Evolutionary conservation across 2,888 invertebrate species (phyloP).

Genomic region (Diaprepes abbreviatus): DNA sequence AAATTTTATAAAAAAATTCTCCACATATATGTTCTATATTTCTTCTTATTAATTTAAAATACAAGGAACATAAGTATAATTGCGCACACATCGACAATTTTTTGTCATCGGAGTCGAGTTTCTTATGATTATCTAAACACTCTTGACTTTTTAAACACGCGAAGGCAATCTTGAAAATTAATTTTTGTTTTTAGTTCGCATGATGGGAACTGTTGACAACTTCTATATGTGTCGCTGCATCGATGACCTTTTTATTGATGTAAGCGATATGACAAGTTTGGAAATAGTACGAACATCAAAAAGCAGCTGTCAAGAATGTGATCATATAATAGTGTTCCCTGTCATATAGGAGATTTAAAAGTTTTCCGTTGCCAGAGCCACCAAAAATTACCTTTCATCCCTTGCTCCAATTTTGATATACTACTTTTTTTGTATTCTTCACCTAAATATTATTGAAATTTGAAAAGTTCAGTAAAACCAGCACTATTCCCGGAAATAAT

Average conservation of each 20-base stretch:
- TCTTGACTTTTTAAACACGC: no score
- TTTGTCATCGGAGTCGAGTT: no score
- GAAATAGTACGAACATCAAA: constrained; percentile 43
- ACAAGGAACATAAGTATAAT: no score
- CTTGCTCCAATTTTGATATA: constrained; percentile 19
- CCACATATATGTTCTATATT: constrained; percentile 35
- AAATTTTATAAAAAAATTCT: constrained; percentile 36
- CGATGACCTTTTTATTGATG: constrained; percentile 28
- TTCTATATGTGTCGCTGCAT: constrained; percentile 22
- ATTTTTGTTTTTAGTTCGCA: no score
- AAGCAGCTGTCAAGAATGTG: constrained; percentile 43
- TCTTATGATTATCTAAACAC: no score
- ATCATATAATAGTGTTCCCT: constrained; percentile 45
- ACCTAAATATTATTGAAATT: no score
- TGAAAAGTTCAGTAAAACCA: no score
- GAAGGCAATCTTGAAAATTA: no score
- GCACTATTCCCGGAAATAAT: no score
- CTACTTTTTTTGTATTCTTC: no score
- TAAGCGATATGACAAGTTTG: constrained; percentile 41
- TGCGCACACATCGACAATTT: constrained; percentile 11
- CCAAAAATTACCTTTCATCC: constrained; percentile 11
- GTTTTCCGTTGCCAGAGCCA: not conserved
- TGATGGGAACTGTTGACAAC: no score
- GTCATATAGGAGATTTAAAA: constrained; percentile 33
- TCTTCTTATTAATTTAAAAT: no score